Conservation (phyloP, 2,113 vertebrate genomes). For the Melanerpes aurifrons region DNA sequence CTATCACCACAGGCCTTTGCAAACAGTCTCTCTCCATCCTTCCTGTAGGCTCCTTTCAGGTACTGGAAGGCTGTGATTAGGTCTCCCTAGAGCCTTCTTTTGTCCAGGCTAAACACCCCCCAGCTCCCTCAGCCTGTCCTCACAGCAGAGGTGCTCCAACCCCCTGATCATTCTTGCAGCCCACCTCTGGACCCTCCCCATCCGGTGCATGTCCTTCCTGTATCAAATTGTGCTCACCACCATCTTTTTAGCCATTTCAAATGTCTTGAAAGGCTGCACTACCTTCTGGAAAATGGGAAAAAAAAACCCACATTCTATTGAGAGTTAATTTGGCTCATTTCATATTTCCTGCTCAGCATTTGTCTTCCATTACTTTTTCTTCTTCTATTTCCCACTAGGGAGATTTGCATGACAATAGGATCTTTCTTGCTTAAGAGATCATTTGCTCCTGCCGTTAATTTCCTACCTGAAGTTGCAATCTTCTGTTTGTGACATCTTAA, state of each 20-base stretch:
- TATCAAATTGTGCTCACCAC: neutral
- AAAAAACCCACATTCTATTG: neutral
- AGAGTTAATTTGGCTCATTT: conserved; percentile 55
- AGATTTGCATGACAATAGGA: conserved; percentile 61
- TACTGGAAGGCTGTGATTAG: too few species aligned
- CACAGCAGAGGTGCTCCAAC: too few species aligned
- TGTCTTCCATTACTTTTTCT: conserved; percentile 46
- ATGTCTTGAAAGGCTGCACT: neutral
- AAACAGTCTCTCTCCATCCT: too few species aligned
- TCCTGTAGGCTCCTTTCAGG: too few species aligned
- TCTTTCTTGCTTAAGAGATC: conserved; percentile 57
- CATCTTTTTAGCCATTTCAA: neutral
- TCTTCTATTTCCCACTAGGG: conserved; percentile 6
- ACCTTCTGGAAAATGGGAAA: conserved; percentile 50
- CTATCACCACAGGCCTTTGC: too few species aligned
- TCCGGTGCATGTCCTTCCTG: too few species aligned
- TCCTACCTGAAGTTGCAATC: conserved; percentile 58
- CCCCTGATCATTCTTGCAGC: too few species aligned
- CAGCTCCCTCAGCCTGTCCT: too few species aligned
- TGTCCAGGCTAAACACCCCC: too few species aligned
- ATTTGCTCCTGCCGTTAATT: conserved; percentile 58
- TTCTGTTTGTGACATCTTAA: conserved; percentile 59
- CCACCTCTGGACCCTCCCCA: too few species aligned
- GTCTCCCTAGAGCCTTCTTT: too few species aligned
- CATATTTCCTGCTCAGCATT: conserved; percentile 44